A percentile compares a stretch with the other conserved stretches of the same genome.
phyloP scores from a whole-genome alignment of 2,888 invertebrate genomes.

The Epinotia nisella region DNA sequence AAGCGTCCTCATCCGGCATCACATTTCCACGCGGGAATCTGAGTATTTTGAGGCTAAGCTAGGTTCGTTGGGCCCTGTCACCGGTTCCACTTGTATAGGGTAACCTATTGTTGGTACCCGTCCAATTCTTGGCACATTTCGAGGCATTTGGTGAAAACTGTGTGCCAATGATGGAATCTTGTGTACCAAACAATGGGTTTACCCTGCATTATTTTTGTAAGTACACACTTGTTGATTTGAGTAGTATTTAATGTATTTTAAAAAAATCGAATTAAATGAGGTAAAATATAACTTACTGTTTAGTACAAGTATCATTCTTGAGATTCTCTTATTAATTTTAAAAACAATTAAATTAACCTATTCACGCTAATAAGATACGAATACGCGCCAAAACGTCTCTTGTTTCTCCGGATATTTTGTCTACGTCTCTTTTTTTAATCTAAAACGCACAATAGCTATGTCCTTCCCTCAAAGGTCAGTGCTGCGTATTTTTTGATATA shows the following conservation, averaged over 20 bases:
- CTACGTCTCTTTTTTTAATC: not conserved
- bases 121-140: slow-evolving; percentile 1
- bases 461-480: no score
- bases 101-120: not conserved
- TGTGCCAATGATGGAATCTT: not conserved
- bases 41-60: slow-evolving; percentile 75
- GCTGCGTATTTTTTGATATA: no score
- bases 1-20: slow-evolving; percentile 66
- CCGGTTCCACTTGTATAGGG: slow-evolving; percentile 50
- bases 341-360: not conserved
- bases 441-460: not conserved
- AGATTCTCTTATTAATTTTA: slow-evolving; percentile 11
- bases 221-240: not conserved
- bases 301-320: not conserved
- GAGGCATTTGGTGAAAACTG: not conserved
- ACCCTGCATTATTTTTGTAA: not conserved
- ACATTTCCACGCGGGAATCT: slow-evolving; percentile 57
- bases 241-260: no score
- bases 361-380: not conserved
- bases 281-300: not conserved
- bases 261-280: no score
- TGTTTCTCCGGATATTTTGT: not conserved
- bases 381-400: not conserved
- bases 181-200: not conserved
- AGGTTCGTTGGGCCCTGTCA: slow-evolving; percentile 56